Evolutionary conservation across 2,113 vertebrate genomes (phyloP).

Genomic region (Heterocephalus glaber): DNA sequence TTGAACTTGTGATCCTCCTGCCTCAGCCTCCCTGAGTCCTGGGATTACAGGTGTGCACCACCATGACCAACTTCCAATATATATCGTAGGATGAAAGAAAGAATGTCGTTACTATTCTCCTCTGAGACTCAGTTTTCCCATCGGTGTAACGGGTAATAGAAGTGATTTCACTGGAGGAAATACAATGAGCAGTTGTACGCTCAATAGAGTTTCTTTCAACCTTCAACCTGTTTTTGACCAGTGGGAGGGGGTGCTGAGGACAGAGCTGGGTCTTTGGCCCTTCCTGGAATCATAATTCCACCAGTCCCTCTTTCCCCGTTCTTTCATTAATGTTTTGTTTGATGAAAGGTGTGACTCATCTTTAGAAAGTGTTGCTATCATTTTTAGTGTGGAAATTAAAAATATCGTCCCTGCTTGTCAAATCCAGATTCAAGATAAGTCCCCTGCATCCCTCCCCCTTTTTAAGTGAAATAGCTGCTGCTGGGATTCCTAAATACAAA

Average conservation of each 20-base stretch:
- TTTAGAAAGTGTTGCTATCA: neutral
- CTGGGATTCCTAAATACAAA: neutral
- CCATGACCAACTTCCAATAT: neutral
- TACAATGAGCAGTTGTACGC: neutral
- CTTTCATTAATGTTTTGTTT: neutral
- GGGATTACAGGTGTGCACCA: neutral
- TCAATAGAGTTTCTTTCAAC: too few relatives aligned
- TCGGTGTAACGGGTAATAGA: neutral
- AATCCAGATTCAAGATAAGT: neutral
- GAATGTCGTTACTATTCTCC: neutral
- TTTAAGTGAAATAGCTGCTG: neutral
- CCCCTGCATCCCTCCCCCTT: neutral
- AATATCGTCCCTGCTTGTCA: neutral
- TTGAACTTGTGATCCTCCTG: neutral
- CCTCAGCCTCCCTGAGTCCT: neutral
- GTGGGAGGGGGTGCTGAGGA: neutral
- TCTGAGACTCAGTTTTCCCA: neutral
- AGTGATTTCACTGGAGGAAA: neutral
- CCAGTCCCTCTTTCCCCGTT: neutral
- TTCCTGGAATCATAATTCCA: neutral
- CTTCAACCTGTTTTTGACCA: neutral
- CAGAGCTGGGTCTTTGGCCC: neutral
- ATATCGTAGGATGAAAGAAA: neutral
- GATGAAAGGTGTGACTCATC: neutral
- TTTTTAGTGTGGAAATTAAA: neutral